Conservation (phyloP, 2,888 invertebrate genomes). For the Tortricodes alternella region DNA sequence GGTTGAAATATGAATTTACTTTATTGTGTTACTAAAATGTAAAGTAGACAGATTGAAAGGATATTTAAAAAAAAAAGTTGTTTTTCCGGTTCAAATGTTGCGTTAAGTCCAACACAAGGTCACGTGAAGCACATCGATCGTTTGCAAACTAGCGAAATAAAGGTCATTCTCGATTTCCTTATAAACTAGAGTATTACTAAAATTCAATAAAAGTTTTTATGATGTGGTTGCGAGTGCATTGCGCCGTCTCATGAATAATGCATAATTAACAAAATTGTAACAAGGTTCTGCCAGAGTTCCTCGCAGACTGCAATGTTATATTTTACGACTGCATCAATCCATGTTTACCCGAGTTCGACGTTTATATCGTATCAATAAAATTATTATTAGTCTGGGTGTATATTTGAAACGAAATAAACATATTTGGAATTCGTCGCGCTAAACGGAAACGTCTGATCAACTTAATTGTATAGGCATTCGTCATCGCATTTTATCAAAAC, state of each 20-base stretch:
- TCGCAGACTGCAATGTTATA: conserved; percentile 7
- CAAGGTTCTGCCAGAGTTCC: conserved; percentile 20
- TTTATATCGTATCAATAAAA: conserved; percentile 1
- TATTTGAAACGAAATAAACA: too few relatives aligned
- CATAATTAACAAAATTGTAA: conserved; percentile 26
- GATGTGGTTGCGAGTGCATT: conserved; percentile 22
- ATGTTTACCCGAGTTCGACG: not conserved
- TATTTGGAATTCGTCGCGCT: too few relatives aligned
- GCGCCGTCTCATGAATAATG: conserved; percentile 25
- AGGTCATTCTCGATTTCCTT: conserved; percentile 14
- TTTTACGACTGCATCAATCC: conserved; percentile 16
- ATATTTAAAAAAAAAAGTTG: conserved; percentile 4
- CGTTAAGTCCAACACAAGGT: conserved; percentile 17
- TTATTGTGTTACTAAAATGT: too few relatives aligned
- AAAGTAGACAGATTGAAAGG: not conserved
- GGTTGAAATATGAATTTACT: too few relatives aligned
- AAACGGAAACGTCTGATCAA: too few relatives aligned
- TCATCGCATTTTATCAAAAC: conserved; percentile 10
- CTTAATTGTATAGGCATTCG: too few relatives aligned
- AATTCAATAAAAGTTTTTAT: not conserved
- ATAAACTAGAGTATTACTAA: not conserved
- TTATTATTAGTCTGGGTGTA: not conserved
- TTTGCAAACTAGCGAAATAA: conserved; percentile 22
- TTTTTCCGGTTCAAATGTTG: conserved; percentile 21
- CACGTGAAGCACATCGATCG: conserved; percentile 25